Conservation (phyloP, 2,797 vertebrate genomes). For the Diplodus puntazzo region DNA sequence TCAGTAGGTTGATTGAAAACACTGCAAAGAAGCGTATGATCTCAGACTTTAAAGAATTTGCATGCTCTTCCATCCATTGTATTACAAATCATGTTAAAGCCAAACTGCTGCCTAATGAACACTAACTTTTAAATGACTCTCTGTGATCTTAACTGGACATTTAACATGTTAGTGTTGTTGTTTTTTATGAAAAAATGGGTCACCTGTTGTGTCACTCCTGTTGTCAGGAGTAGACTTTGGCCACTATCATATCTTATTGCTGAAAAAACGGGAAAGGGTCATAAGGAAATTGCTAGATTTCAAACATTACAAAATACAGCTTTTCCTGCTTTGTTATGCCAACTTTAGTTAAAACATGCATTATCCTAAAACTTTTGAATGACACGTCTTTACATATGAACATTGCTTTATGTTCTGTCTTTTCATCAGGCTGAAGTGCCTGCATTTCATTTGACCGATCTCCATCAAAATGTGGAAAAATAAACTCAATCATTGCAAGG, state of each 20-base stretch:
- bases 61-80: not conserved
- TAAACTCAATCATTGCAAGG: not conserved
- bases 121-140: no score
- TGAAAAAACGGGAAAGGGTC: slow-evolving; percentile 2
- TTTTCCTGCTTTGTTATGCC: not conserved
- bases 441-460: slow-evolving; percentile 11
- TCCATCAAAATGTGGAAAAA: not conserved
- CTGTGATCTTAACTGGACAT: not conserved
- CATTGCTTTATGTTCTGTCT: slow-evolving; percentile 10
- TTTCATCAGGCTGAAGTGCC: not conserved
- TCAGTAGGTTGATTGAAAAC: slow-evolving; percentile 13
- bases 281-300: not conserved
- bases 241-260: slow-evolving; percentile 10
- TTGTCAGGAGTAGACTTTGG: slow-evolving; percentile 41
- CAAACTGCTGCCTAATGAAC: not conserved
- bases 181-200: slow-evolving; percentile 8
- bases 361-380: not conserved
- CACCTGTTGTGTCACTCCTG: slow-evolving; percentile 17
- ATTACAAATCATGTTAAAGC: not conserved
- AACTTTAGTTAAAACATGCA: not conserved
- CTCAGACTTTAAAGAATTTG: not conserved
- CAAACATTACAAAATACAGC: not conserved
- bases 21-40: not conserved
- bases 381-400: no score
- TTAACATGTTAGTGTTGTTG: not conserved